Evolutionary conservation across 1,140 invertebrate genomes (phyloP), one percentile per base, ranked within the genome.

Genomic region (Trichonephila inaurata): DNA sequence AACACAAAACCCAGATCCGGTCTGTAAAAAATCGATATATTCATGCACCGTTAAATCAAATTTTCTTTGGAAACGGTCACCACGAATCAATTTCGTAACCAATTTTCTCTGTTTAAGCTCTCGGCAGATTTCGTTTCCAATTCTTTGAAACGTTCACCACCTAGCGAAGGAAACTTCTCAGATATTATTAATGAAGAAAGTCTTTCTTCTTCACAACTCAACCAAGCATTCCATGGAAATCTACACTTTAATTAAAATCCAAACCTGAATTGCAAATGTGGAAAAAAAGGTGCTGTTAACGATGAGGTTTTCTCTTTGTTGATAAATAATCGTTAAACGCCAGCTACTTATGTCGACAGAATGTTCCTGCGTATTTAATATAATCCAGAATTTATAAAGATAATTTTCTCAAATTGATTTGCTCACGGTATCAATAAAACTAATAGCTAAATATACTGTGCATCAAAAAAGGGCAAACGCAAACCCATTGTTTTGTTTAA

Each of bases 231-330:
- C 66, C 7, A 24, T 24, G 66, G 10, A 69, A 69, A 69, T 69
- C 66, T 69, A 69, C 66, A 69, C 66, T 69, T 69, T 69, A 69
- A 69, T 69, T 69, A 69, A 69, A 69, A 24, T 69, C 62, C 21
- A 64, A 64, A 64, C 62, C 62, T 19, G 21, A 69, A 24, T 69
- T 69, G 21, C n/a, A 24, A 69, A 64, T 64, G 62, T 19, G 16
- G 62, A 64, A 64, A 64, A 16, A 69, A 69, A 21, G n/a, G 6
- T 8, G 7, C 4, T 51, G 51, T 51, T 51, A 51, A 51, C 51
- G 7, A 51, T 12, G 51, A 51, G 10, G 51, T 10, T 69, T 69
- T 69, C 66, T 69, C 6, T 69, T n/a, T 7, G 1, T 69, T 69
- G 4, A 28, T n/a, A 69, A 69, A 24, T 24, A 69, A 10, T 24